phyloP scores from a whole-genome alignment of 64 coral and sea anemone species.

The Cladopsammia gracilis region DNA sequence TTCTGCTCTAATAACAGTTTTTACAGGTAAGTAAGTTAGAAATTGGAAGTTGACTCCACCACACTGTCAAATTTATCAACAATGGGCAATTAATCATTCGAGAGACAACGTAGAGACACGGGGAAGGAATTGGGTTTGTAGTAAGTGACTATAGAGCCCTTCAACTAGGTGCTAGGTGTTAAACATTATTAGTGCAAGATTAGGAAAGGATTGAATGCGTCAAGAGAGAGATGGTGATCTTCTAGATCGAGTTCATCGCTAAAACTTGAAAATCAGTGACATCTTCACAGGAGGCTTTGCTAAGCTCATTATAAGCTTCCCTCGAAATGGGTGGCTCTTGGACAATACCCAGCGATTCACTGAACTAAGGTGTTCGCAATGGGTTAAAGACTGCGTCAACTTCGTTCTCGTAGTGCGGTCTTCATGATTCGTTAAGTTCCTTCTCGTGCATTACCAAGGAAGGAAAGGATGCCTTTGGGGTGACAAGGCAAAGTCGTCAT shows the following conservation, averaged over 20 bases:
- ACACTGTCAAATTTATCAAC: background rate
- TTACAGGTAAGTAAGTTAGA: background rate
- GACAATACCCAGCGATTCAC: background rate
- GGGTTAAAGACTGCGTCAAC: background rate
- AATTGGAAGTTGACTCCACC: background rate
- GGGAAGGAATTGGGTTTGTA: slow-evolving; percentile 28
- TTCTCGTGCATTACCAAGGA: background rate
- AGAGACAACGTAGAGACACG: slow-evolving; percentile 4
- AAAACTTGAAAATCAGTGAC: background rate
- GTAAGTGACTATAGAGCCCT: background rate
- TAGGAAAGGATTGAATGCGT: background rate
- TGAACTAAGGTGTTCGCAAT: background rate
- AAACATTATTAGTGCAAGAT: background rate
- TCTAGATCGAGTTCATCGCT: background rate
- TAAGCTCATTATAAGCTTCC: slow-evolving; percentile 34
- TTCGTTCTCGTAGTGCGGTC: background rate
- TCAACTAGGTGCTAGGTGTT: slow-evolving; percentile 23
- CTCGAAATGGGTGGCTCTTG: background rate
- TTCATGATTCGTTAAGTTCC: background rate
- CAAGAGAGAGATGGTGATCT: background rate
- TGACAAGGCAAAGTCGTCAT: slow-evolving; percentile 1
- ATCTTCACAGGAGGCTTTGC: background rate
- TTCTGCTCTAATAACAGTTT: background rate
- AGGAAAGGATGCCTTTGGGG: background rate
- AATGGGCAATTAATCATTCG: slow-evolving; percentile 43